Conservation (phyloP, 2,797 vertebrate species). For the Melanogrammus aeglefinus region DNA sequence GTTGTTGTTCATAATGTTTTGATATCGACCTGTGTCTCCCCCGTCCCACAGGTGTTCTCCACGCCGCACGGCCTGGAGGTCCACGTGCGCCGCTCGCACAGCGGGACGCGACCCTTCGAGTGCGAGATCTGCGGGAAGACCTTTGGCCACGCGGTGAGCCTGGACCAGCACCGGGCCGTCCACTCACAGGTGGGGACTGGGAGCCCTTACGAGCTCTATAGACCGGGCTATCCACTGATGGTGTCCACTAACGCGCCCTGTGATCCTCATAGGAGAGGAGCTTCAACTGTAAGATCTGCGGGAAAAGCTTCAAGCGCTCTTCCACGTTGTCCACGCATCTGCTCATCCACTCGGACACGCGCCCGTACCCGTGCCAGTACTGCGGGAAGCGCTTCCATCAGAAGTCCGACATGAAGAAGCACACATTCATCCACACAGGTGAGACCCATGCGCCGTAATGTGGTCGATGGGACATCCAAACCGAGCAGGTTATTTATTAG, state of each 20-base stretch:
- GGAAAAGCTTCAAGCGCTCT: constrained; percentile 97
- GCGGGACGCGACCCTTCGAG: constrained; percentile 92
- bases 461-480: too few species aligned
- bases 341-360: constrained; percentile 97
- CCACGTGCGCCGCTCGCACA: constrained; percentile 94
- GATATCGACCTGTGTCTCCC: not conserved
- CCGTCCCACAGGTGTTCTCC: constrained; percentile 85
- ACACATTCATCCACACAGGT: constrained; percentile 99
- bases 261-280: constrained; percentile 83
- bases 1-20: not conserved
- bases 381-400: constrained; percentile 98
- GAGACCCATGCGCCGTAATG: constrained; percentile 18
- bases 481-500: too few species aligned
- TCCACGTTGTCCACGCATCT: constrained; percentile 97
- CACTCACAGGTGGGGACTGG: constrained; percentile 85
- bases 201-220: too few species aligned
- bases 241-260: too few species aligned
- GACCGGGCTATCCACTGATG: not conserved
- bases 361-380: constrained; percentile 97
- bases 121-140: constrained; percentile 97
- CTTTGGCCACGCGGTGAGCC: constrained; percentile 94
- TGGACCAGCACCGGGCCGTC: constrained; percentile 95
- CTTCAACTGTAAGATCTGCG: constrained; percentile 98
- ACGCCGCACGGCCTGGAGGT: constrained; percentile 96
- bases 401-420: constrained; percentile 99